A percentile compares a stretch with the other conserved stretches of the same genome.
phyloP scores from a whole-genome alignment of 2,113 vertebrate species.

The Bucco capensis region DNA sequence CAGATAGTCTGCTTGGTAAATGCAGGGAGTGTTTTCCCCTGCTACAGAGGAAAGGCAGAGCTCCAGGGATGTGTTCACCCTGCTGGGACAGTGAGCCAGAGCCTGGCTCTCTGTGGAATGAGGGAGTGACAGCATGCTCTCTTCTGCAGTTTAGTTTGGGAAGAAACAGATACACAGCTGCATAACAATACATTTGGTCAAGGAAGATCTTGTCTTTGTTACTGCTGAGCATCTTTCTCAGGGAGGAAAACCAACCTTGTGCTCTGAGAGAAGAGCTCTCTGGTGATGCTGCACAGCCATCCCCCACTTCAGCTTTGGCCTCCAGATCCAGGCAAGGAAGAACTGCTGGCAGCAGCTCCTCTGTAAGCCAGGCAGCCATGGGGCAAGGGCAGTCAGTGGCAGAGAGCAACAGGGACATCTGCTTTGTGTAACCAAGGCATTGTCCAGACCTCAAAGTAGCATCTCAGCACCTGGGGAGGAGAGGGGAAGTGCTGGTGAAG shows the following conservation, averaged over 20 bases:
- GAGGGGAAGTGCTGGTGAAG: neutral
- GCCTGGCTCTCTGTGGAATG: neutral
- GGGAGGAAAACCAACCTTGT: neutral
- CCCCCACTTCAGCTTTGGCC: neutral
- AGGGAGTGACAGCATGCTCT: neutral
- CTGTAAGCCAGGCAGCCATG: neutral
- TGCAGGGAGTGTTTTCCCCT: neutral
- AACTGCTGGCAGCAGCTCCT: neutral
- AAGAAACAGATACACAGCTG: neutral
- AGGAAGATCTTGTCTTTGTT: neutral
- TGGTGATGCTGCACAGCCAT: neutral
- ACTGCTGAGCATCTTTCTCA: neutral
- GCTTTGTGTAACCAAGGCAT: slow-evolving; percentile 63
- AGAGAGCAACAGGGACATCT: slow-evolving; percentile 29
- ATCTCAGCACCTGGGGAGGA: slow-evolving; percentile 65
- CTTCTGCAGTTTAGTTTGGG: neutral
- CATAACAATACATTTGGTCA: neutral
- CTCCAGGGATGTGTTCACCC: neutral
- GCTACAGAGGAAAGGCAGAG: neutral
- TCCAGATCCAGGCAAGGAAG: neutral
- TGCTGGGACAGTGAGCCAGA: neutral
- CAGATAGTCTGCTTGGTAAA: neutral
- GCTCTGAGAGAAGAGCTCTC: neutral
- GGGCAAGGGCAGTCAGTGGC: slow-evolving; percentile 11
- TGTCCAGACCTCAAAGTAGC: slow-evolving; percentile 79